phyloP scores from a whole-genome alignment of 2,888 invertebrate species.

The Drosophila prolongata region DNA sequence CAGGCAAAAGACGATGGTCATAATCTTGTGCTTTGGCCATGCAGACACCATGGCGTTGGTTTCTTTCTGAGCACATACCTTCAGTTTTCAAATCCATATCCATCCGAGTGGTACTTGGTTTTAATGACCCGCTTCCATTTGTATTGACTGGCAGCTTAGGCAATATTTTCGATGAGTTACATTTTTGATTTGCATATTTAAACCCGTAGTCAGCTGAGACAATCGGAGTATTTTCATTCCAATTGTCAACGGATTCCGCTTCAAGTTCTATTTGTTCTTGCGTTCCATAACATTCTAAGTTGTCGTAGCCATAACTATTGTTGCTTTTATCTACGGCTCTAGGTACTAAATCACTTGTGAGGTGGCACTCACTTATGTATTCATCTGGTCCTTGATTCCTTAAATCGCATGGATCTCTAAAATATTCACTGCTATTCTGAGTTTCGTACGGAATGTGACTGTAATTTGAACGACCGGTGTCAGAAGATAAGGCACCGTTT shows the following conservation, averaged over 20 bases:
- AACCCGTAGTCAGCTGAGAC: constrained; percentile 28
- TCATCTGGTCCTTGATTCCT: constrained; percentile 7
- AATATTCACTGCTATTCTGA: constrained; percentile 56
- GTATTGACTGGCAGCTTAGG: constrained; percentile 75
- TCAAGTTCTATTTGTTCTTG: constrained; percentile 11
- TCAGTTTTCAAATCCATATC: constrained; percentile 43
- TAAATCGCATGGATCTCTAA: constrained; percentile 50
- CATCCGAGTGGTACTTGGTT: not conserved
- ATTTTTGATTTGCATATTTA: constrained; percentile 23
- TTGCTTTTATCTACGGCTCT: constrained; percentile 86
- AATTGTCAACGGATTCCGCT: constrained; percentile 42
- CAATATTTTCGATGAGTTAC: constrained; percentile 64
- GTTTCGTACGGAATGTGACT: constrained; percentile 66
- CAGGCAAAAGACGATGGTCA: constrained; percentile 55
- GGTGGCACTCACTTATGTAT: constrained; percentile 40
- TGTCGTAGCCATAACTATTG: constrained; percentile 41
- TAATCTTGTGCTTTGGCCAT: constrained; percentile 61
- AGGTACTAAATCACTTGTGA: constrained; percentile 77
- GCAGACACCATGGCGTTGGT: constrained; percentile 69
- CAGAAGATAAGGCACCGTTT: constrained; percentile 90
- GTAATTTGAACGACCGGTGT: constrained; percentile 89
- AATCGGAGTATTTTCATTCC: constrained; percentile 45
- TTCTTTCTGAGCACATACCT: constrained; percentile 71
- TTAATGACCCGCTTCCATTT: constrained; percentile 41
- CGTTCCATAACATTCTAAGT: constrained; percentile 28